These are phyloP conservation scores for Venustaconcha ellipsiformis DNA, from an alignment of 1,140 invertebrate species.

Conservation along the genomic window DNA sequence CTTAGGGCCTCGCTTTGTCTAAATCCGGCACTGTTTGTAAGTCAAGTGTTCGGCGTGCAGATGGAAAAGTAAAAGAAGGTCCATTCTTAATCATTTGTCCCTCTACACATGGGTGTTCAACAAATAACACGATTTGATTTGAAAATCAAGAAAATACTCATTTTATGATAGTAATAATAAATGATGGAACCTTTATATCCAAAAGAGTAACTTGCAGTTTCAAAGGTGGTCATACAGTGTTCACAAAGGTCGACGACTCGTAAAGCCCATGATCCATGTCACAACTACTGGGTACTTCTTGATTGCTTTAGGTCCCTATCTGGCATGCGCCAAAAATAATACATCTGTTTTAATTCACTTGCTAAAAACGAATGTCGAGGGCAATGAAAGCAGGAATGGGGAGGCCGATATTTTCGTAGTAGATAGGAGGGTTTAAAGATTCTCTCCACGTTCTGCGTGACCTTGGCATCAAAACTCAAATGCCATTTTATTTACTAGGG, in stretches of 20 bases:
- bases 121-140: background rate
- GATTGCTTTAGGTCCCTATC: constrained; percentile 28
- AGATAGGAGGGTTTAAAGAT: constrained; percentile 21
- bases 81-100: background rate
- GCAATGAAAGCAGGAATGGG: background rate
- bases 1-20: too few relatives aligned
- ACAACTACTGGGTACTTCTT: constrained; percentile 21
- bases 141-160: background rate
- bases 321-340: constrained; percentile 7
- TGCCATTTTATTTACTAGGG: too few relatives aligned
- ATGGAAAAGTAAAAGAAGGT: background rate
- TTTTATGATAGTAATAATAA: too few relatives aligned
- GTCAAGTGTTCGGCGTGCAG: constrained; percentile 5
- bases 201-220: constrained; percentile 31
- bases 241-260: constrained; percentile 21
- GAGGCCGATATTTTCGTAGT: constrained; percentile 26
- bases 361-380: constrained; percentile 20
- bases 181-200: constrained; percentile 36
- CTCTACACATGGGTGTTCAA: background rate
- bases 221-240: constrained; percentile 20
- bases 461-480: too few relatives aligned
- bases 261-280: constrained; percentile 30
- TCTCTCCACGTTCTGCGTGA: background rate
- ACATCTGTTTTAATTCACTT: constrained; percentile 23
- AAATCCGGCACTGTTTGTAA: too few relatives aligned